Evolutionary conservation across 2,797 vertebrate genomes (phyloP).

Genomic region (Mus caroli): DNA sequence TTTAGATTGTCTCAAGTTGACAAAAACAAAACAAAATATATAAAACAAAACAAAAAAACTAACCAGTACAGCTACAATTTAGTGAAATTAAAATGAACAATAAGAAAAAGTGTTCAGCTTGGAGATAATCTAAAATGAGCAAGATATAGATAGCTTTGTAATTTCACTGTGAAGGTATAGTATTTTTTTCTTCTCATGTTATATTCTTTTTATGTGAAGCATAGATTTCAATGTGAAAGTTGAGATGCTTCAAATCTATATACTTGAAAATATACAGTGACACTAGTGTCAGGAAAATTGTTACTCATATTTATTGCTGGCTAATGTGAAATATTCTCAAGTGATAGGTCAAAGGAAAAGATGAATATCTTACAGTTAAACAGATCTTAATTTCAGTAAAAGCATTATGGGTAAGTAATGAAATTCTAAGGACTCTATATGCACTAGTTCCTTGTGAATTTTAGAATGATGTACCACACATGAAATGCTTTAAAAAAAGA

Average conservation of each 20-base stretch:
- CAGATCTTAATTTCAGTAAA: neutral
- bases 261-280: neutral
- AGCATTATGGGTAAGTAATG: neutral
- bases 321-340: neutral
- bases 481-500: neutral
- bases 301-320: neutral
- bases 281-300: neutral
- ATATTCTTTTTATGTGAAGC: neutral
- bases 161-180: constrained; percentile 4
- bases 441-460: neutral
- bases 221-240: neutral
- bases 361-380: neutral
- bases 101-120: neutral
- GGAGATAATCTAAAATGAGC: neutral
- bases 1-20: neutral
- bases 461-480: neutral
- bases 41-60: neutral
- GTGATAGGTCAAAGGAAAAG: neutral
- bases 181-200: neutral
- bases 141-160: neutral
- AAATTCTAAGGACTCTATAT: constrained; percentile 15
- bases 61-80: neutral
- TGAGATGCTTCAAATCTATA: neutral
- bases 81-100: constrained; percentile 34
- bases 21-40: neutral